phyloP scores from a whole-genome alignment of 2,888 invertebrate genomes.

The Temnothorax unifasciatus region DNA sequence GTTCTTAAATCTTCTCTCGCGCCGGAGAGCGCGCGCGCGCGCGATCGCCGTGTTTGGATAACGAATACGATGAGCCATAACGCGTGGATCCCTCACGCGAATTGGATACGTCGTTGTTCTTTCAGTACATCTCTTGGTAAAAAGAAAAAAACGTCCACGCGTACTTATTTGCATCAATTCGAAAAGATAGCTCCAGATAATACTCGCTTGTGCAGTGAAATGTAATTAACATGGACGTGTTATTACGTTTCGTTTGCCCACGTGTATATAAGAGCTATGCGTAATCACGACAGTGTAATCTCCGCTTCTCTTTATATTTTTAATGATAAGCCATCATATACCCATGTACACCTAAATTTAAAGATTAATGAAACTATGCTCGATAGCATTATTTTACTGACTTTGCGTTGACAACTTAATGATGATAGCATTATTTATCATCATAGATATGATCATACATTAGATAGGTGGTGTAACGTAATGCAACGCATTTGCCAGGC shows the following conservation, averaged over 20 bases:
- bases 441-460: background rate
- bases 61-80: conserved; percentile 75
- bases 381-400: background rate
- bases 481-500: background rate
- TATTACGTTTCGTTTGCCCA: background rate
- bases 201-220: background rate
- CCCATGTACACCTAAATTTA: background rate
- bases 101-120: conserved; percentile 63
- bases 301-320: conserved; percentile 2
- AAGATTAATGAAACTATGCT: conserved; percentile 10
- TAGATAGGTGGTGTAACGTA: background rate
- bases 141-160: background rate
- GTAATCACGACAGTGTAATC: conserved; percentile 5
- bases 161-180: conserved; percentile 1
- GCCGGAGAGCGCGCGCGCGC: conserved; percentile 33
- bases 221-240: conserved; percentile 13
- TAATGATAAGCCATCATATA: background rate
- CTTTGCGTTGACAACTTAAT: conserved; percentile 12
- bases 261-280: background rate
- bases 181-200: conserved; percentile 17
- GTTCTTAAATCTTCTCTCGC: conserved; percentile 75
- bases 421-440: conserved; percentile 12
- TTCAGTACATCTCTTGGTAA: background rate
- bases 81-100: conserved; percentile 61
- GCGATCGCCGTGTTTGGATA: conserved; percentile 74